These are phyloP conservation scores for Drosophila atroscutellata DNA, from an alignment of 2,888 invertebrate species.

Conservation along the genomic window DNA sequence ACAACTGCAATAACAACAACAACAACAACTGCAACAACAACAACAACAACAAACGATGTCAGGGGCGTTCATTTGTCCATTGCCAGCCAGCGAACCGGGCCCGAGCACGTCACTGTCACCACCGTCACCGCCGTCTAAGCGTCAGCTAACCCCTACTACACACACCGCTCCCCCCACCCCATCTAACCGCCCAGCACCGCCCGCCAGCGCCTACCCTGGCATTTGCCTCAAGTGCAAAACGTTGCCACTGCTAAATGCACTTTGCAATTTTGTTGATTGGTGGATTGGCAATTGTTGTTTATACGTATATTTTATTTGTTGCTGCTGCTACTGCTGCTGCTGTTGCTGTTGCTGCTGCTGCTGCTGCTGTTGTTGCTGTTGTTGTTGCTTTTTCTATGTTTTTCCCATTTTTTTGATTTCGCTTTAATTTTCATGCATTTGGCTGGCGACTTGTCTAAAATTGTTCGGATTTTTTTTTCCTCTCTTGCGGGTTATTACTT, in stretches of 20 bases:
- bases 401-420: conserved; percentile 36
- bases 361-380: conserved; percentile 23
- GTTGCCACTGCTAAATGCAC: conserved; percentile 79
- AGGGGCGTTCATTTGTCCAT: conserved; percentile 80
- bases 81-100: conserved; percentile 73
- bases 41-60: conserved; percentile 76
- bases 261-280: conserved; percentile 76
- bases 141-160: conserved; percentile 23
- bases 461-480: conserved; percentile 37
- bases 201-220: conserved; percentile 9
- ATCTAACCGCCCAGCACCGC: not conserved
- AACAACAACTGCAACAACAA: conserved; percentile 28
- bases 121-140: conserved; percentile 55
- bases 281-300: conserved; percentile 72
- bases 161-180: not conserved
- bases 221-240: conserved; percentile 68
- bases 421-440: conserved; percentile 60
- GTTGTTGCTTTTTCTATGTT: conserved; percentile 17
- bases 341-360: conserved; percentile 21
- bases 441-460: conserved; percentile 66
- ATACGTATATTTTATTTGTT: conserved; percentile 7
- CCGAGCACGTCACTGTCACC: conserved; percentile 77
- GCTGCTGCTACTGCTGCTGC: conserved; percentile 13
- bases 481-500: conserved; percentile 14
- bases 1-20: conserved; percentile 8